Evolutionary conservation across 2,888 invertebrate genomes (phyloP).

Genomic region (Stratiomys singularior): DNA sequence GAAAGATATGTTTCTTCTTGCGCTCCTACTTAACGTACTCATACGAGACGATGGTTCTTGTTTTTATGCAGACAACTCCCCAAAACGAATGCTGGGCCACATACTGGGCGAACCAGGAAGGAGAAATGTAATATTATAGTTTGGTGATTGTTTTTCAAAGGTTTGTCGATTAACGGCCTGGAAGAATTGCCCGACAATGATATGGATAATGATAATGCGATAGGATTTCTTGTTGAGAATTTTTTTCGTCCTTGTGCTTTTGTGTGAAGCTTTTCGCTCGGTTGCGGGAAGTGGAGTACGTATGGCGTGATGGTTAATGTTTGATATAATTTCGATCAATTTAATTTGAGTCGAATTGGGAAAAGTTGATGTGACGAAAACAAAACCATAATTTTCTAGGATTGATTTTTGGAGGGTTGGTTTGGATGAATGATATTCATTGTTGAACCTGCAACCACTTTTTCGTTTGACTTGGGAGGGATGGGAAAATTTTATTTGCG

Average conservation of each 20-base stretch:
- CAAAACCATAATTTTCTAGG: constrained; percentile 18
- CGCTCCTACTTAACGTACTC: not conserved
- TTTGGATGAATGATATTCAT: too few relatives aligned
- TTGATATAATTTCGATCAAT: not conserved
- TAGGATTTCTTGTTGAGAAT: not conserved
- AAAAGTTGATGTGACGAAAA: constrained; percentile 6
- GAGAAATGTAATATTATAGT: constrained; percentile 4
- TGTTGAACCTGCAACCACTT: too few relatives aligned
- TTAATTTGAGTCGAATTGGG: not conserved
- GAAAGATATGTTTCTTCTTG: not conserved
- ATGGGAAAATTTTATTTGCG: not conserved
- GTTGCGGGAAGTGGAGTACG: not conserved
- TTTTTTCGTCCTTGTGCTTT: not conserved
- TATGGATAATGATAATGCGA: not conserved
- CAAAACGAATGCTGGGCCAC: too few relatives aligned
- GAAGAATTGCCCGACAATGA: constrained; percentile 30
- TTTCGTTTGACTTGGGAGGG: too few relatives aligned
- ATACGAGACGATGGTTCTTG: not conserved
- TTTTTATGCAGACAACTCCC: not conserved
- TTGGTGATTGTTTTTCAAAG: constrained; percentile 38
- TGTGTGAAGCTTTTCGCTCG: not conserved
- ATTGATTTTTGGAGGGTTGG: not conserved
- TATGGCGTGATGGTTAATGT: constrained; percentile 1
- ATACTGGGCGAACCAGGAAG: not conserved
- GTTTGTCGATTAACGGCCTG: constrained; percentile 35